Evolutionary conservation across 2,888 invertebrate genomes (phyloP).

Genomic region (Lasioglossum villosulum): DNA sequence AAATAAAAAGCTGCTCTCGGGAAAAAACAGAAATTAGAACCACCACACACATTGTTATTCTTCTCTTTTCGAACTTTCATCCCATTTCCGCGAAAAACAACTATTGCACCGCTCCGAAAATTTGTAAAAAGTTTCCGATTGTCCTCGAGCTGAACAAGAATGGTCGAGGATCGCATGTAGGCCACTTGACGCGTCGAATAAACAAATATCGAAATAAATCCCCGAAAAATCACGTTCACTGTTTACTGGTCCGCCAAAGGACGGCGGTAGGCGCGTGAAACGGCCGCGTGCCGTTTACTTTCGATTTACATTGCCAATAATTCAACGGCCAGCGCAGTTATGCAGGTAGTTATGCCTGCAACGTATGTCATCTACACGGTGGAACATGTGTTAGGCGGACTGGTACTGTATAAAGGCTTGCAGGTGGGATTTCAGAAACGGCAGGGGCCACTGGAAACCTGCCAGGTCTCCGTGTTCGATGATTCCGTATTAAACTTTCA

Average conservation of each 20-base stretch:
- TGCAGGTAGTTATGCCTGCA: constrained; percentile 42
- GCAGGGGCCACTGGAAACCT: constrained; percentile 70
- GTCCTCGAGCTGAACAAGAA: not conserved
- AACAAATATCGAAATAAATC: constrained; percentile 7
- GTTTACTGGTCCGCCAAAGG: not conserved
- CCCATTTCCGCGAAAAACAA: not conserved
- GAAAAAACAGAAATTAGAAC: not conserved
- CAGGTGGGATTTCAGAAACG: constrained; percentile 34
- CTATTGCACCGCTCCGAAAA: not conserved
- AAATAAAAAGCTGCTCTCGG: not conserved
- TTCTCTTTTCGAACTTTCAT: not conserved
- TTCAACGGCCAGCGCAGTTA: constrained; percentile 55
- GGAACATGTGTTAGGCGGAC: constrained; percentile 59
- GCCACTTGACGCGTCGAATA: not conserved
- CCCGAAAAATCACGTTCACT: not conserved
- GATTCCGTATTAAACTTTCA: constrained; percentile 79
- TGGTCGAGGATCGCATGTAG: not conserved
- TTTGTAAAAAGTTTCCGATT: not conserved
- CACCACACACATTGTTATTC: not conserved
- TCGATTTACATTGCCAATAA: constrained; percentile 72
- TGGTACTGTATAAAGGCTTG: constrained; percentile 50
- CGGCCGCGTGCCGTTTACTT: constrained; percentile 32
- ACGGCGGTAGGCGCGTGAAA: not conserved
- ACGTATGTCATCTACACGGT: constrained; percentile 59
- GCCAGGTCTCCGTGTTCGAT: constrained; percentile 78